Conservation (phyloP, 2,113 vertebrate species). For the Zootoca vivipara region DNA sequence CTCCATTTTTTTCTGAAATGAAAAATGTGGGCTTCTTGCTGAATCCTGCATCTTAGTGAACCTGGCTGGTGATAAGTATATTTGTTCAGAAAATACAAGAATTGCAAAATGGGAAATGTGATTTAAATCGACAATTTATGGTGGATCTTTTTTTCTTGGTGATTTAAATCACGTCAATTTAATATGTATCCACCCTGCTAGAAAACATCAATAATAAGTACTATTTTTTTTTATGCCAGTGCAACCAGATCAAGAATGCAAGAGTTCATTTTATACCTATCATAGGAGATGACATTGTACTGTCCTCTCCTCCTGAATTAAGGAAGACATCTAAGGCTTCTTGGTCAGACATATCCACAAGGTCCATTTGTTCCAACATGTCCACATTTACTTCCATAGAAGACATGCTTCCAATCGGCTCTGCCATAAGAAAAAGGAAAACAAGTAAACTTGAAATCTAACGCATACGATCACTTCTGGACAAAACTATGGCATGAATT, state of each 20-base stretch:
- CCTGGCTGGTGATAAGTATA: too few species aligned
- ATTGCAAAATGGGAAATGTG: too few species aligned
- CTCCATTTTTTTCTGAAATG: not conserved
- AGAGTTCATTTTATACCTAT: conserved; percentile 75
- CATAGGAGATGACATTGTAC: conserved; percentile 73
- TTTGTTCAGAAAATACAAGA: too few species aligned
- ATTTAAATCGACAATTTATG: too few species aligned
- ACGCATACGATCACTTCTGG: not conserved
- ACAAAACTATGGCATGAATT: not conserved
- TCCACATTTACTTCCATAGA: conserved; percentile 96
- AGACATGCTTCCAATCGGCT: conserved; percentile 88
- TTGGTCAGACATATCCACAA: conserved; percentile 90
- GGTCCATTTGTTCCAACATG: conserved; percentile 91
- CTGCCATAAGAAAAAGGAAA: conserved; percentile 65
- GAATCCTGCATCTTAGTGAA: too few species aligned
- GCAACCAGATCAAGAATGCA: not conserved
- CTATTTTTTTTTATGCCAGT: not conserved
- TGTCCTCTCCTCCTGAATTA: conserved; percentile 86
- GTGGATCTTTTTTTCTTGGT: not conserved
- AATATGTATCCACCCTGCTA: not conserved
- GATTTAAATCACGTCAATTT: not conserved
- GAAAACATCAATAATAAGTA: not conserved
- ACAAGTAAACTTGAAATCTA: not conserved
- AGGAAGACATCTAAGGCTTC: conserved; percentile 95
- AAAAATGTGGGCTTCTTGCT: not conserved